A percentile compares a stretch with the other conserved stretches of the same genome.
phyloP scores from a whole-genome alignment of 2,113 vertebrate species.

The Boulengerochromis microlepis region DNA sequence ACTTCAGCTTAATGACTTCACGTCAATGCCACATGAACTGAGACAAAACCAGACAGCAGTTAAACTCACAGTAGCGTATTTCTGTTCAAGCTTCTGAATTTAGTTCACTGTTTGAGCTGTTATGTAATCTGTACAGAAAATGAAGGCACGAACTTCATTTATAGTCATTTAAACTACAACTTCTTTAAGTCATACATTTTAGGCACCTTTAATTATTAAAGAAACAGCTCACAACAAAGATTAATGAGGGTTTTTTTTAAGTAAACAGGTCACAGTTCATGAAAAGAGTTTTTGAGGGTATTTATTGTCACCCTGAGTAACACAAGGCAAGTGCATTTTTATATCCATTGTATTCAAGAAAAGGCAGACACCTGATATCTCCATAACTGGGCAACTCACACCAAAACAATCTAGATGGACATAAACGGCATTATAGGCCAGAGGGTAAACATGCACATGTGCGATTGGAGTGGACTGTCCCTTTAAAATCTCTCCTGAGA shows the following conservation, averaged over 20 bases:
- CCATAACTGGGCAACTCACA: neutral
- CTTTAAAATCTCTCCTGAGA: neutral
- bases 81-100: neutral
- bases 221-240: neutral
- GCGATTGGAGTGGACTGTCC: neutral
- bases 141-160: neutral
- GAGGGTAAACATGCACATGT: neutral
- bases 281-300: neutral
- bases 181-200: neutral
- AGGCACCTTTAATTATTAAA: neutral
- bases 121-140: neutral
- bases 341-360: neutral
- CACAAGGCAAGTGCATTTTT: neutral
- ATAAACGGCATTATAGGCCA: neutral
- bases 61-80: neutral
- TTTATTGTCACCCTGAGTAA: neutral
- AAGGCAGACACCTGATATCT: neutral
- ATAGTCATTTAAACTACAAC: neutral
- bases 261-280: neutral
- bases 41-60: neutral
- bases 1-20: neutral
- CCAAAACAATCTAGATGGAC: neutral
- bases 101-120: neutral
- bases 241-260: neutral
- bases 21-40: neutral